A percentile compares a stretch with the other conserved stretches of the same genome.
These are phyloP conservation scores for Oryzias dopingdopingensis DNA, from an alignment of 2,797 vertebrate species.

Conservation along the genomic window DNA sequence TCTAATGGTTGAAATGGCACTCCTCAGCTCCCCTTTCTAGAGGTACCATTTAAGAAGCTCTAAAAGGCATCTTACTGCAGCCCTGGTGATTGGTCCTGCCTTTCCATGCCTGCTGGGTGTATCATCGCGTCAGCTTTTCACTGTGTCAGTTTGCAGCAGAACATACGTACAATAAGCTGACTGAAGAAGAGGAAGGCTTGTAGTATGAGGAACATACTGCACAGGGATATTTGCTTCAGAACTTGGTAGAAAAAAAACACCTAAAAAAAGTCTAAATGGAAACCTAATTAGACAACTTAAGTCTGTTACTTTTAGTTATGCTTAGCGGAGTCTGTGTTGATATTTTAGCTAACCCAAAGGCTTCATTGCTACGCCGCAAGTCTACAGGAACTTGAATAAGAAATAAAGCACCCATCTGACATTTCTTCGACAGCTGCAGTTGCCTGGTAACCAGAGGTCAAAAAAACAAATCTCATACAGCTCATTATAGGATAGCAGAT, in stretches of 20 bases:
- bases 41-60: slow-evolving; percentile 58
- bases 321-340: too few relatives aligned
- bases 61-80: slow-evolving; percentile 52
- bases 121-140: slow-evolving; percentile 28
- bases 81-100: slow-evolving; percentile 54
- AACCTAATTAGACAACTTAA: too few relatives aligned
- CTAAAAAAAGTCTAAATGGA: background rate
- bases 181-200: slow-evolving; percentile 1
- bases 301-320: too few relatives aligned
- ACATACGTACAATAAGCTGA: slow-evolving; percentile 8
- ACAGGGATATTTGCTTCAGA: background rate
- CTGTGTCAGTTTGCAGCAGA: slow-evolving; percentile 14
- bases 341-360: too few relatives aligned
- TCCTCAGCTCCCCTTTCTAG: slow-evolving; percentile 53
- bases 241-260: background rate
- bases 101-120: slow-evolving; percentile 34
- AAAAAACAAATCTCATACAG: background rate
- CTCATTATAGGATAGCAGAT: background rate
- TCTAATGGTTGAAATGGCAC: slow-evolving; percentile 65
- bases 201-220: background rate
- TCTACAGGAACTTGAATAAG: background rate
- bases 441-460: slow-evolving; percentile 6
- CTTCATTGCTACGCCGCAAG: too few relatives aligned
- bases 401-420: too few relatives aligned
- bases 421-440: slow-evolving; percentile 1